Conservation (phyloP, 2,113 vertebrate genomes). For the Orientallactaga bullata region DNA sequence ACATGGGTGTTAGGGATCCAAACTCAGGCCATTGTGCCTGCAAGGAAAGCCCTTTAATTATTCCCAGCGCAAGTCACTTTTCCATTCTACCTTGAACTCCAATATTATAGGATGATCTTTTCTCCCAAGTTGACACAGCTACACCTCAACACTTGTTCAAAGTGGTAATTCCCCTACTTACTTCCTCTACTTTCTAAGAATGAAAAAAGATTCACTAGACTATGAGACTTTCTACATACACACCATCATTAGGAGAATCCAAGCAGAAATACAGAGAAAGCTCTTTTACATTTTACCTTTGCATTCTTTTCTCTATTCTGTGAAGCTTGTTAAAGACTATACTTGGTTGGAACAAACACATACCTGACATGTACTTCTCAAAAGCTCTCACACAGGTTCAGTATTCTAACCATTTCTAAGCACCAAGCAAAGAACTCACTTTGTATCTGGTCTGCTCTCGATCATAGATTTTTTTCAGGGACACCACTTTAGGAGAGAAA, state of each 20-base stretch:
- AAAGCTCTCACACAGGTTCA: not conserved
- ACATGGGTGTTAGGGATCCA: too few species aligned
- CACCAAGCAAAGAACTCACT: constrained; percentile 83
- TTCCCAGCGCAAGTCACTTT: not conserved
- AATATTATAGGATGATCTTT: not conserved
- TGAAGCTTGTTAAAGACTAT: not conserved
- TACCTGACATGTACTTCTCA: not conserved
- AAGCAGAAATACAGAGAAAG: not conserved
- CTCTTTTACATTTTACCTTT: not conserved
- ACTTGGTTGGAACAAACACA: not conserved
- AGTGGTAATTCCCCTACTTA: constrained; percentile 10
- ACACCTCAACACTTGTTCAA: constrained; percentile 20
- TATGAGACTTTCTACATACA: not conserved
- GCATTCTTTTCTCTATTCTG: not conserved
- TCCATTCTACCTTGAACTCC: not conserved
- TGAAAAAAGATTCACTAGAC: constrained; percentile 21
- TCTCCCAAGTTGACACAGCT: not conserved
- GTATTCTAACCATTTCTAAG: not conserved
- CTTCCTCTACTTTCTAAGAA: constrained; percentile 58
- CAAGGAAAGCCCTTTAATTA: too few species aligned
- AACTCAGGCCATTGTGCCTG: too few species aligned
- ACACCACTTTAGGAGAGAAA: constrained; percentile 96
- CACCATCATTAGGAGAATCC: not conserved
- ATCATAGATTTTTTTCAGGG: constrained; percentile 98
- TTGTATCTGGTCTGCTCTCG: constrained; percentile 98